Conservation (phyloP, 2,797 vertebrate species). For the Danio aesculapii region DNA sequence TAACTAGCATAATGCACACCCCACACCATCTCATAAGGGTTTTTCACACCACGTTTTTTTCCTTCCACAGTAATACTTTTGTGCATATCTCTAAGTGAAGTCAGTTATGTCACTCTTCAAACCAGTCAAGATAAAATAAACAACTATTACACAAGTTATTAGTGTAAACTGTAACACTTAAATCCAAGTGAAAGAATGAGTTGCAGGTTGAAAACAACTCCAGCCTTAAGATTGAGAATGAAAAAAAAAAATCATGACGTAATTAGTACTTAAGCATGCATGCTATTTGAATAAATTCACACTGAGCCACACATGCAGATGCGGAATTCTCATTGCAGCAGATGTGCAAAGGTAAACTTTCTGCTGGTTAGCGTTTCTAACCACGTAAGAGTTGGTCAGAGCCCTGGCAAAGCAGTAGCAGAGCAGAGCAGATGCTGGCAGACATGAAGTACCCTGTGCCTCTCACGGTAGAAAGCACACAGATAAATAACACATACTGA, state of each 20-base stretch:
- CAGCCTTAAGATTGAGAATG: not conserved
- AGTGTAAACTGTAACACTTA: too few relatives aligned
- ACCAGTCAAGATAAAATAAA: not conserved
- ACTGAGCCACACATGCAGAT: slow-evolving; percentile 26
- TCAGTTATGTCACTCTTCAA: not conserved
- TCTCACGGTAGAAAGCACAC: slow-evolving; percentile 14
- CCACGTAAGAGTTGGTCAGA: slow-evolving; percentile 1
- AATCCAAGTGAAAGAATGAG: not conserved
- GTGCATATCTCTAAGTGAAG: not conserved
- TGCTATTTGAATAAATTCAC: not conserved
- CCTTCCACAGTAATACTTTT: not conserved
- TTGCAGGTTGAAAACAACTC: not conserved
- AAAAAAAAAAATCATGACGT: not conserved
- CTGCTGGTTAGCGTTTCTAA: not conserved
- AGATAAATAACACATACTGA: slow-evolving; percentile 38
- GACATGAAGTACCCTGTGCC: slow-evolving; percentile 2
- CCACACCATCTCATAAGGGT: not conserved
- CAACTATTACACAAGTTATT: too few relatives aligned
- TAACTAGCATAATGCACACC: not conserved
- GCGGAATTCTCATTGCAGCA: slow-evolving; percentile 20
- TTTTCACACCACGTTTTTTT: not conserved
- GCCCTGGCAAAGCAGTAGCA: slow-evolving; percentile 42
- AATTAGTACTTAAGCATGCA: slow-evolving; percentile 47
- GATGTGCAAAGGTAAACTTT: slow-evolving; percentile 19
- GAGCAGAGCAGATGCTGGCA: slow-evolving; percentile 30